Base-by-base conservation (phyloP, 2,888 invertebrate genomes). In the Phasia obesa region DNA sequence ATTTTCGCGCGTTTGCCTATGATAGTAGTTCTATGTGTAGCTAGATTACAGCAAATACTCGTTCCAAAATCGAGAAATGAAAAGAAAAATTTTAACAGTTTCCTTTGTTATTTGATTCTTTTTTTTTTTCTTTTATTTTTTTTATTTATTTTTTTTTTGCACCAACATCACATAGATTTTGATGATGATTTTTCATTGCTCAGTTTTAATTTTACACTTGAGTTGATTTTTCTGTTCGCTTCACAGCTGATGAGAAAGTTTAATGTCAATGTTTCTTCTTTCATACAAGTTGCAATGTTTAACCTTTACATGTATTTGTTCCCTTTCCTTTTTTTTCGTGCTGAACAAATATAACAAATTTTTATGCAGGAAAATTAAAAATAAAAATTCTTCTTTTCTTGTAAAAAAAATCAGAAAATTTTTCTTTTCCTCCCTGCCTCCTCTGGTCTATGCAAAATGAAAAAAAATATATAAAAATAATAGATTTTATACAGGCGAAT, bases 121-220 rank as follows among this genome's bases (percentile, higher is more conserved):
- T 74, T 23, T 13, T 17, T 71, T 71, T 35, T 31, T 49, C 21
- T 17, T 77, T 35, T 17, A 67, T 19, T 47, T 64, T 74, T 23
- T 13, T 17, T 71, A 67, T 35, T 31, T 49, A 19, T 17, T 77
- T 35, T 17, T 69, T 19, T 47, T 19, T 65, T 69, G 87, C 87
- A 38, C 42, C 27, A 51, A 67, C 71, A 65, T 57, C 77, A 57
- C 64, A 70, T 62, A 67, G 74, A 82, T 70, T 67, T 76, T 88
- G 88, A 87, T 89, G 88, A 89, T 88, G 89, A 89, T 89, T 89
- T 89, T 89, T 90, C 89, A 90, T 89, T 89, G 90, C 89, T 89
- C 86, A 88, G 88, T 90, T 89, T 89, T 90, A 89, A 89, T 89
- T 90, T 89, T 89, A 89, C 89, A 89, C 89, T 89, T 89, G 89